Evolutionary conservation across 1,140 invertebrate species (phyloP).

Genomic region (Tigriopus japonicus): DNA sequence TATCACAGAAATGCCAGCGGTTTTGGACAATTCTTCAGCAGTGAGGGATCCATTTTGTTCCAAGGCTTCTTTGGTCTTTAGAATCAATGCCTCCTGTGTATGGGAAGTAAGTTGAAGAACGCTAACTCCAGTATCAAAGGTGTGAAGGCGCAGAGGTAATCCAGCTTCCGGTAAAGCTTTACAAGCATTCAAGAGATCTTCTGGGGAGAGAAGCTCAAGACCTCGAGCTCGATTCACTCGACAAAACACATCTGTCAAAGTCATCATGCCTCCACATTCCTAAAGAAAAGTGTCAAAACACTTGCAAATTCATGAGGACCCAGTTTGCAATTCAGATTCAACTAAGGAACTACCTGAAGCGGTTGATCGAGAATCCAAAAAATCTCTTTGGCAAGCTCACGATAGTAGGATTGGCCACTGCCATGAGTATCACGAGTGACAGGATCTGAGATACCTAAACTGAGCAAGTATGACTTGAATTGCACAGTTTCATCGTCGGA

Average conservation of each 20-base stretch:
- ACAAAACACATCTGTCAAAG: slow-evolving; percentile 87
- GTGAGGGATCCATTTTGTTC: slow-evolving; percentile 28
- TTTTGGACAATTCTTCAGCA: slow-evolving; percentile 62
- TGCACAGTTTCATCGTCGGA: slow-evolving; percentile 91
- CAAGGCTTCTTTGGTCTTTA: slow-evolving; percentile 48
- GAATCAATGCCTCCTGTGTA: slow-evolving; percentile 51
- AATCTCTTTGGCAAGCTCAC: slow-evolving; percentile 67
- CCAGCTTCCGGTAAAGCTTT: slow-evolving; percentile 36
- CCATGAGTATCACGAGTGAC: slow-evolving; percentile 30
- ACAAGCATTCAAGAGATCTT: slow-evolving; percentile 84
- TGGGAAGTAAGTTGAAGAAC: slow-evolving; percentile 62
- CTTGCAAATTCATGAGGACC: too few species aligned
- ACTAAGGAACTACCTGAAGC: slow-evolving; percentile 34
- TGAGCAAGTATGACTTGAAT: slow-evolving; percentile 89
- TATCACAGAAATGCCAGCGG: slow-evolving; percentile 60
- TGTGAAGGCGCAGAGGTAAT: slow-evolving; percentile 44
- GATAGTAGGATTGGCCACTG: slow-evolving; percentile 45
- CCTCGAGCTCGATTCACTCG: slow-evolving; percentile 76
- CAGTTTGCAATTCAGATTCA: too few species aligned
- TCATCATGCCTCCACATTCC: slow-evolving; percentile 89
- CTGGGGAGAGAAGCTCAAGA: slow-evolving; percentile 71
- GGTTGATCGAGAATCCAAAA: slow-evolving; percentile 57
- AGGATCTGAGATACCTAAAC: slow-evolving; percentile 89
- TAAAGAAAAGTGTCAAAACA: neutral
- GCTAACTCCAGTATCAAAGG: slow-evolving; percentile 75